Base-by-base conservation (phyloP, 2,888 invertebrate genomes). In the Ectemnius cavifrons region DNA sequence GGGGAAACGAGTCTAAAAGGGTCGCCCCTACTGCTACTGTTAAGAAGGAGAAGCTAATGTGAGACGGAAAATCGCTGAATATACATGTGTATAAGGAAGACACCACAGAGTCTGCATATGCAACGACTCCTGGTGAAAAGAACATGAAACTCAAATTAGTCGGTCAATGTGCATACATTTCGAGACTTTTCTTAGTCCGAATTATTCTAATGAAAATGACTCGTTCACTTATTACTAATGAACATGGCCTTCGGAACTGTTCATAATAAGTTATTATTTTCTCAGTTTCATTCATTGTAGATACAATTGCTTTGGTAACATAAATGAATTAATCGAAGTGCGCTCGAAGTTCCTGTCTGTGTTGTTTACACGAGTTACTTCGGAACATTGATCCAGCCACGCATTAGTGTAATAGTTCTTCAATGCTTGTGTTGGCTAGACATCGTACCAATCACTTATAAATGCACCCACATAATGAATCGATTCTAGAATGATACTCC, bases 61-160 rank as follows among this genome's bases (percentile, higher is more conserved):
- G 59, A 70, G 70, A 68, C 57, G 45, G 47, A 60, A 64, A 18
- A 63, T 76, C 72, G 66, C 76, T 67, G 23, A 23, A 23, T 23
- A 23, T 23, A 23, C 23, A 23, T 23, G 3, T 3, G 23, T 23
- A 23, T 23, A 23, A 23, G 23, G 23, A 23, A 23, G 23, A 23
- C 2, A 37, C 11, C 8, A 37, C 37, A 23, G 2, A 23, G 65
- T 68, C 73, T 79, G 68, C 75, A 63, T 77, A 74, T 76, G 76
- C 73, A 77, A 81, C 71, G 69, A 74, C 70, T 74, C 76, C 79
- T 85, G 81, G 85, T 87, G 85, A 85, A 86, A 86, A 83, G 74
- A 71, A 74, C 75, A 82, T 84, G 78, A 84, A 85, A 83, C 80
- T 71, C 78, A 82, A 84, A 84, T 86, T 84, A 82, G 73, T 74